Conservation (phyloP, 2,113 vertebrate genomes). For the Lethenteron reissneri region DNA sequence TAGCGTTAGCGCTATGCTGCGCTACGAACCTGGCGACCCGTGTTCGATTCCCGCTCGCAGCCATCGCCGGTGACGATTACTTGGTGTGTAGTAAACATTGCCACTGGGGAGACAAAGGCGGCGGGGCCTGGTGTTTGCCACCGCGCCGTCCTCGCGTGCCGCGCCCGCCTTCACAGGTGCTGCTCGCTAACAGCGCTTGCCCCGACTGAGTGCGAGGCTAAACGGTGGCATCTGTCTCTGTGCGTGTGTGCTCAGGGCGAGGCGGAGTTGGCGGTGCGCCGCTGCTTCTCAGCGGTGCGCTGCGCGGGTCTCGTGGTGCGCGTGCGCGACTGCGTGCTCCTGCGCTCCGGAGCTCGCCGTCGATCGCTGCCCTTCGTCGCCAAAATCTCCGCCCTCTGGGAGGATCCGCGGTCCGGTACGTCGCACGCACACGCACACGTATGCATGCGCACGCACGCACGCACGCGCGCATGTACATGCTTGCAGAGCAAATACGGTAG, state of each 20-base stretch:
- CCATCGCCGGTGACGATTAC: too few relatives aligned
- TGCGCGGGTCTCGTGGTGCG: not conserved
- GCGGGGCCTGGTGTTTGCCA: too few relatives aligned
- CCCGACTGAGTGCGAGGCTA: too few relatives aligned
- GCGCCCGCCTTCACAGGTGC: too few relatives aligned
- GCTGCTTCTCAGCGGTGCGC: not conserved
- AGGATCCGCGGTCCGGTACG: not conserved
- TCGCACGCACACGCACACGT: not conserved
- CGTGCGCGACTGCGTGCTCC: constrained; percentile 4
- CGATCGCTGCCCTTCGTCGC: constrained; percentile 6
- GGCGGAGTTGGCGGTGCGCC: constrained; percentile 2
- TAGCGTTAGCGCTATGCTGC: too few relatives aligned
- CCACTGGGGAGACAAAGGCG: too few relatives aligned
- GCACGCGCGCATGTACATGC: not conserved
- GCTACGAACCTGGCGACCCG: too few relatives aligned
- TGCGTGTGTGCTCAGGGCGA: not conserved
- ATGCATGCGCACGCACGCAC: not conserved
- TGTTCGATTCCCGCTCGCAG: too few relatives aligned
- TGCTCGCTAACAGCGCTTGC: too few relatives aligned
- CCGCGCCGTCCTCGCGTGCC: too few relatives aligned
- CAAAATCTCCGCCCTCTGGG: constrained; percentile 7
- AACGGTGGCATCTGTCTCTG: too few relatives aligned
- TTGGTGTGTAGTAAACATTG: too few relatives aligned
- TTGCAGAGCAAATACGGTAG: not conserved
- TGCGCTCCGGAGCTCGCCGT: not conserved